Evolutionary conservation across 2,113 vertebrate genomes (phyloP).

Genomic region (Leptobrachium leishanense): DNA sequence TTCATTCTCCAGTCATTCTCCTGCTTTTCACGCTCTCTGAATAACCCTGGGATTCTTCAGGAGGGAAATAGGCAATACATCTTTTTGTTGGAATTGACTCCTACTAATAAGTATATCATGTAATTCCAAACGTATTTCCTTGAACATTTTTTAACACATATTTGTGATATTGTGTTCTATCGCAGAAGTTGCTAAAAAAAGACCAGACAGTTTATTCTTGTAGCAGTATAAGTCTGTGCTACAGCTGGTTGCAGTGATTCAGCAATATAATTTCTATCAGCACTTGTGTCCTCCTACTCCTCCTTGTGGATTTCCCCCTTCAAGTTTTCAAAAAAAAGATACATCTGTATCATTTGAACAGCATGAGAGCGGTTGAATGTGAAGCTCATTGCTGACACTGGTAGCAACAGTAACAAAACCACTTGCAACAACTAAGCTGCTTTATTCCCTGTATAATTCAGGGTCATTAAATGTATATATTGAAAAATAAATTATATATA

Average conservation of each 20-base stretch:
- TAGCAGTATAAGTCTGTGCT: neutral
- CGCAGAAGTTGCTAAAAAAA: neutral
- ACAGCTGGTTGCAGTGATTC: constrained; percentile 23
- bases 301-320: constrained; percentile 19
- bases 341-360: constrained; percentile 40
- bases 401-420: neutral
- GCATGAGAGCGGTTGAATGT: constrained; percentile 26
- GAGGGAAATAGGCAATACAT: too few relatives aligned
- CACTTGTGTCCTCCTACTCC: constrained; percentile 10
- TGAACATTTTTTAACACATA: too few relatives aligned
- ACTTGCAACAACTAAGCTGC: neutral
- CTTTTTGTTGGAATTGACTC: too few relatives aligned
- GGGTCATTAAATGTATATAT: too few relatives aligned
- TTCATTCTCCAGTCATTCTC: too few relatives aligned
- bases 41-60: too few relatives aligned
- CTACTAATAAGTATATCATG: too few relatives aligned
- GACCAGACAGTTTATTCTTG: neutral
- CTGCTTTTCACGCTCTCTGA: too few relatives aligned
- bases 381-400: constrained; percentile 18
- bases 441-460: too few relatives aligned
- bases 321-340: constrained; percentile 35
- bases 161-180: neutral
- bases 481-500: too few relatives aligned
- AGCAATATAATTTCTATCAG: constrained; percentile 11
- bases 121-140: too few relatives aligned